A percentile compares a stretch with the other conserved stretches of the same genome.
Conservation (phyloP, 2,888 invertebrate species). For the Phalera bucephala region DNA sequence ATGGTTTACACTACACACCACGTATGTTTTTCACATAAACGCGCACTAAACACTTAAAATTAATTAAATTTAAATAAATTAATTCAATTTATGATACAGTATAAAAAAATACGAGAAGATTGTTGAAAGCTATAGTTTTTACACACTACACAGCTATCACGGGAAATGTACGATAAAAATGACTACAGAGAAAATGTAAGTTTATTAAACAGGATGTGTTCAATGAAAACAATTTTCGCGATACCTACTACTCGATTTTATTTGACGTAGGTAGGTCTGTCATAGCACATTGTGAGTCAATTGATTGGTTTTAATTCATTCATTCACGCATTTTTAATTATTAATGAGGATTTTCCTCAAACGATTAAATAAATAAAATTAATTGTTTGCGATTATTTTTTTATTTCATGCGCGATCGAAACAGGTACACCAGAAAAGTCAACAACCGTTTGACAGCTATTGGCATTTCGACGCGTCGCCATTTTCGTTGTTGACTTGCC, state of each 20-base stretch:
- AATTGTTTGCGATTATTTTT: conserved; percentile 8
- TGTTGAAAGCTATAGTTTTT: conserved; percentile 1
- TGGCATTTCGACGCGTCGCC: conserved; percentile 45
- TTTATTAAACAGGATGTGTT: conserved; percentile 47
- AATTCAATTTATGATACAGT: too few species aligned
- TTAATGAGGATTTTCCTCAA: conserved; percentile 10
- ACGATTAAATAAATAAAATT: not conserved
- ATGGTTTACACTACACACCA: conserved; percentile 28
- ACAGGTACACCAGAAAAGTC: conserved; percentile 54
- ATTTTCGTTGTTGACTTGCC: conserved; percentile 41
- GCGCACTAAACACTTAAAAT: conserved; percentile 7
- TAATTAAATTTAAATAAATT: not conserved
- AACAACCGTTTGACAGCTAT: conserved; percentile 74
- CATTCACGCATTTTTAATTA: too few species aligned
- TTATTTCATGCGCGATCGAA: conserved; percentile 22
- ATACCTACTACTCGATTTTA: conserved; percentile 14
- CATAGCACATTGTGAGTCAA: too few species aligned
- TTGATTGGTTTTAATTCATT: not conserved
- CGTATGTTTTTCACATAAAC: conserved; percentile 24
- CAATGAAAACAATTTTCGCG: conserved; percentile 45
- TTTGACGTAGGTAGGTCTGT: not conserved
- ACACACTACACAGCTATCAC: conserved; percentile 20
- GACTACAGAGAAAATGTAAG: conserved; percentile 31
- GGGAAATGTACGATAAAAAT: conserved; percentile 30
- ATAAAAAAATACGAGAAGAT: too few species aligned